phyloP scores from a whole-genome alignment of 2,113 vertebrate genomes.

The Pseudopipra pipra region DNA sequence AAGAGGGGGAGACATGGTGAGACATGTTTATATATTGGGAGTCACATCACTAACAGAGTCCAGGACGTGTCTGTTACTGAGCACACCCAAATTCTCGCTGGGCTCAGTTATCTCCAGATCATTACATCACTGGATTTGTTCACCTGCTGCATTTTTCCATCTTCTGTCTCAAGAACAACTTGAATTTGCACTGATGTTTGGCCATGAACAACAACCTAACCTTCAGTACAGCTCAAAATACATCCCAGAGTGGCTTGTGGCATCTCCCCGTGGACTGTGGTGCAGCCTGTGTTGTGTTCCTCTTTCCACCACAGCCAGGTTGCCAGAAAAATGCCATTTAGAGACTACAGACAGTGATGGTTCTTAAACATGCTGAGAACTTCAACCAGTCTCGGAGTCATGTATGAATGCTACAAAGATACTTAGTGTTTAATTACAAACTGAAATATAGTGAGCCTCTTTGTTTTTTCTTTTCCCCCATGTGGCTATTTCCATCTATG shows the following conservation, averaged over 20 bases:
- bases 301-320: neutral
- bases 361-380: neutral
- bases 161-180: neutral
- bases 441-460: neutral
- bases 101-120: neutral
- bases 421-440: neutral
- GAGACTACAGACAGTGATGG: neutral
- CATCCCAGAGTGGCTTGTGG: neutral
- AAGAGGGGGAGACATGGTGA: neutral
- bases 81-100: neutral
- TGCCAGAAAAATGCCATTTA: neutral
- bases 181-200: neutral
- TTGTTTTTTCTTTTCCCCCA: neutral
- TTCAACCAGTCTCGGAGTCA: neutral
- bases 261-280: neutral
- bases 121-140: neutral
- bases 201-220: neutral
- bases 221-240: neutral
- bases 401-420: neutral
- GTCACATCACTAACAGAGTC: neutral
- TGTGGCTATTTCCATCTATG: neutral
- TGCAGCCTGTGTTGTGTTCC: neutral
- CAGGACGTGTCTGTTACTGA: neutral
- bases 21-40: neutral
- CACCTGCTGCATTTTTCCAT: neutral